Conservation (phyloP, 2,888 invertebrate species). For the Bellardia bayeri region DNA sequence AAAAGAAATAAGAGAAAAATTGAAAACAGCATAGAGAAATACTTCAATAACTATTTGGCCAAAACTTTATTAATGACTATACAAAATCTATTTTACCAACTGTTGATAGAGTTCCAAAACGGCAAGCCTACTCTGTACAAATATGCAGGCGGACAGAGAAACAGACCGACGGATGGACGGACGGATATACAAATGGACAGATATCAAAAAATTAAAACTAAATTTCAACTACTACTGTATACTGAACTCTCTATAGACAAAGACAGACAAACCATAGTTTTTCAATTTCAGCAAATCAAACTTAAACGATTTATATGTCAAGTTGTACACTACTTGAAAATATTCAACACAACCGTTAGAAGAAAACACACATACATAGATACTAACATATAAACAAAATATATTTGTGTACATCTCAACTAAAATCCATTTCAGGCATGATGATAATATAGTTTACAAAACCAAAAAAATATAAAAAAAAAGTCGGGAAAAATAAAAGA, state of each 20-base stretch:
- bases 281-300: constrained; percentile 71
- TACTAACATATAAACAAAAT: constrained; percentile 18
- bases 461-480: constrained; percentile 21
- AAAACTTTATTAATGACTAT: constrained; percentile 67
- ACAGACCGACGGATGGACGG: background rate
- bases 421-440: constrained; percentile 40
- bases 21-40: constrained; percentile 9
- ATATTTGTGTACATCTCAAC: constrained; percentile 19
- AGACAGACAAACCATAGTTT: constrained; percentile 61
- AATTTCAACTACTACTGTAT: constrained; percentile 27
- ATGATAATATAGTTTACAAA: constrained; percentile 46
- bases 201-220: constrained; percentile 43
- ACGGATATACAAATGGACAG: constrained; percentile 29
- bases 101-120: constrained; percentile 62
- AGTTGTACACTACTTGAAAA: constrained; percentile 51
- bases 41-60: constrained; percentile 50
- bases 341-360: background rate
- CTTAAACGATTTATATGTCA: constrained; percentile 70
- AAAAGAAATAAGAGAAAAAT: background rate
- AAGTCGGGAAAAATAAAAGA: constrained; percentile 2
- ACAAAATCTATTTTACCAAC: constrained; percentile 64
- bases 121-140: constrained; percentile 12
- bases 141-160: background rate
- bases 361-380: background rate
- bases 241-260: constrained; percentile 5